A percentile compares a stretch with the other conserved stretches of the same genome.
Evolutionary conservation across 2,888 invertebrate genomes (phyloP).

Genomic region (Drosophila siamana): DNA sequence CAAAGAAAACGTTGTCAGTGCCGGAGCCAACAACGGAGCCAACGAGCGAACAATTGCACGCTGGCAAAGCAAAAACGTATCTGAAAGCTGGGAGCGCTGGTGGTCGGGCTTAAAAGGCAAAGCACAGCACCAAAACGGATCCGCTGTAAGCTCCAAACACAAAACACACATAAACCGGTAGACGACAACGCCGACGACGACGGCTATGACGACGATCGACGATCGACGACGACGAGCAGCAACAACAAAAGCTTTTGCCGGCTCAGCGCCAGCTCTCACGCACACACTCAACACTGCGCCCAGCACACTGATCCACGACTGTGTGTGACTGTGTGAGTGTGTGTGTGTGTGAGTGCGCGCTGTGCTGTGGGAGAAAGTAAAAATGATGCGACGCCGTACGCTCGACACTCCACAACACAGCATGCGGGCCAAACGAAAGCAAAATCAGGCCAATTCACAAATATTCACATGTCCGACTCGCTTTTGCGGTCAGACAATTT

Average conservation of each 20-base stretch:
- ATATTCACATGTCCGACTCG: conserved; percentile 44
- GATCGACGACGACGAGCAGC: background rate
- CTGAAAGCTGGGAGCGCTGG: conserved; percentile 79
- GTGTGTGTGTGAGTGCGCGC: conserved; percentile 21
- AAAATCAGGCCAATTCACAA: conserved; percentile 80
- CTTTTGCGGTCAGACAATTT: conserved; percentile 67
- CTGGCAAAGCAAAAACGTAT: conserved; percentile 80
- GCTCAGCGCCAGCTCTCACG: conserved; percentile 40
- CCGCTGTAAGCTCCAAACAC: conserved; percentile 55
- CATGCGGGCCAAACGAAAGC: conserved; percentile 69
- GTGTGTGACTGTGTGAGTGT: conserved; percentile 10
- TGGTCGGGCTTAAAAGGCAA: conserved; percentile 78
- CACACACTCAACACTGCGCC: conserved; percentile 36
- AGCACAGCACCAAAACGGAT: conserved; percentile 74
- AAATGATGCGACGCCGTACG: conserved; percentile 54
- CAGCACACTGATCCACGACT: background rate
- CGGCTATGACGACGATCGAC: conserved; percentile 1
- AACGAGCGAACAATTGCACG: conserved; percentile 66
- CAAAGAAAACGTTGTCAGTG: conserved; percentile 7
- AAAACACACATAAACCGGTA: conserved; percentile 64
- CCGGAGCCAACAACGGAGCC: conserved; percentile 32
- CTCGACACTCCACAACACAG: conserved; percentile 69
- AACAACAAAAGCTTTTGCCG: conserved; percentile 48
- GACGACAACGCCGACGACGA: conserved; percentile 12
- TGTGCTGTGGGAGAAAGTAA: conserved; percentile 68